phyloP scores from a whole-genome alignment of 2,888 invertebrate species.

The Polydesmus complanatus region DNA sequence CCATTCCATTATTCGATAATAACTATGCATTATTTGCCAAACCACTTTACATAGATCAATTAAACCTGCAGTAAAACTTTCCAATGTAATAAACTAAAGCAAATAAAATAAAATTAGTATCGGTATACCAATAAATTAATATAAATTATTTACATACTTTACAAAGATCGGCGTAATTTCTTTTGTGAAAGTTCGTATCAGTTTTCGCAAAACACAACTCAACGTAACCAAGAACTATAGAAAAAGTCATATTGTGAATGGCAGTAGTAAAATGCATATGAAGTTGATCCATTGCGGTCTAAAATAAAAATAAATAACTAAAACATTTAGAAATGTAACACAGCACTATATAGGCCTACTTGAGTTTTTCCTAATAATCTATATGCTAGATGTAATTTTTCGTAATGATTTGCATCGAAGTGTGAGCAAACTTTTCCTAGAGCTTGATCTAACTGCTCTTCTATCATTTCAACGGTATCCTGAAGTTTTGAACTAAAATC shows the following conservation, averaged over 20 bases:
- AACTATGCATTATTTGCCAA: slow-evolving; percentile 65
- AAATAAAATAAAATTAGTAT: slow-evolving; percentile 6
- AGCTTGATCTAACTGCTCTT: slow-evolving; percentile 77
- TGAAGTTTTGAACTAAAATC: slow-evolving; percentile 73
- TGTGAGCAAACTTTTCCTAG: slow-evolving; percentile 60
- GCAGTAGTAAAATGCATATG: slow-evolving; percentile 91
- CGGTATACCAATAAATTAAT: background rate
- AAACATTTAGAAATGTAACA: background rate
- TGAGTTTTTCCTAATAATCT: slow-evolving; percentile 70
- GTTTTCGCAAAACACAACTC: slow-evolving; percentile 33
- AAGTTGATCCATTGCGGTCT: slow-evolving; percentile 83
- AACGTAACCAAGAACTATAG: slow-evolving; percentile 39
- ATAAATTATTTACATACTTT: slow-evolving; percentile 34
- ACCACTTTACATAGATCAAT: slow-evolving; percentile 73
- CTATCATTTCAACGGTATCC: slow-evolving; percentile 78
- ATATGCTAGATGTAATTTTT: slow-evolving; percentile 74
- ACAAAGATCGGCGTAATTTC: slow-evolving; percentile 72
- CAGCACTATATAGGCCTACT: slow-evolving; percentile 23
- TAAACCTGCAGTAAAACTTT: slow-evolving; percentile 57
- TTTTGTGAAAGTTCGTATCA: slow-evolving; percentile 38
- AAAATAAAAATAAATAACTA: slow-evolving; percentile 25
- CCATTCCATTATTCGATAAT: slow-evolving; percentile 62
- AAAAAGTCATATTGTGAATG: slow-evolving; percentile 46
- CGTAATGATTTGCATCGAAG: slow-evolving; percentile 65
- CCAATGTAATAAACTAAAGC: slow-evolving; percentile 40